A percentile compares a stretch with the other conserved stretches of the same genome.
Conservation (phyloP, 2,797 vertebrate species). For the Premnoplex brunnescens region DNA sequence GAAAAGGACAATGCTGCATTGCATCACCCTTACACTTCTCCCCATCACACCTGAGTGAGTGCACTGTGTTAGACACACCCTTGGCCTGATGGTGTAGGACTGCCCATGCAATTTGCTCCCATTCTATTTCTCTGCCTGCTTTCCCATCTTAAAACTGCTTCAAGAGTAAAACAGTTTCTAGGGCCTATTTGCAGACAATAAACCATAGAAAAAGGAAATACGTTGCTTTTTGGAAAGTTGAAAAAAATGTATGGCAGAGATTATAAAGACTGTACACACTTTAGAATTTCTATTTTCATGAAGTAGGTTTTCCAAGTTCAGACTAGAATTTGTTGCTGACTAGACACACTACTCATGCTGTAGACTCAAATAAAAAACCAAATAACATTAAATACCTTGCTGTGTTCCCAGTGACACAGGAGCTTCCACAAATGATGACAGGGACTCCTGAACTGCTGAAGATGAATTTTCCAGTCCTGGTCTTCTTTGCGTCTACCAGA, state of each 20-base stretch:
- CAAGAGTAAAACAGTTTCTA: neutral
- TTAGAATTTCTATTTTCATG: neutral
- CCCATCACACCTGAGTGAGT: neutral
- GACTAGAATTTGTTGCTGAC: neutral
- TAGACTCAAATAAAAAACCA: neutral
- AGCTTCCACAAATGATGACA: neutral
- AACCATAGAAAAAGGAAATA: neutral
- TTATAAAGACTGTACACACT: neutral
- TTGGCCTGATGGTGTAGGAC: neutral
- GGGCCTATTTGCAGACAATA: neutral
- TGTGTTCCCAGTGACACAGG: neutral
- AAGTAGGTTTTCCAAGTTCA: neutral
- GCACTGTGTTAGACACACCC: neutral
- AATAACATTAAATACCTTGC: slow-evolving; percentile 54
- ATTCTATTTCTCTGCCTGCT: neutral
- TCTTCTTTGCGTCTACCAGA: neutral
- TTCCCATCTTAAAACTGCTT: neutral
- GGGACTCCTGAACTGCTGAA: neutral
- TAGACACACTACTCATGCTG: neutral
- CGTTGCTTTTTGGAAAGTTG: neutral
- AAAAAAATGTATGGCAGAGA: neutral
- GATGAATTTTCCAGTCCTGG: neutral
- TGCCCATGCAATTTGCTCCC: neutral
- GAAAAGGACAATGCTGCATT: rapidly evolving
- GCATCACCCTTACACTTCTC: neutral